These are phyloP conservation scores for Euphysa ruthae DNA, from an alignment of 30 jellyfish, hydroid and myxozoan genomes.

Conservation along the genomic window DNA sequence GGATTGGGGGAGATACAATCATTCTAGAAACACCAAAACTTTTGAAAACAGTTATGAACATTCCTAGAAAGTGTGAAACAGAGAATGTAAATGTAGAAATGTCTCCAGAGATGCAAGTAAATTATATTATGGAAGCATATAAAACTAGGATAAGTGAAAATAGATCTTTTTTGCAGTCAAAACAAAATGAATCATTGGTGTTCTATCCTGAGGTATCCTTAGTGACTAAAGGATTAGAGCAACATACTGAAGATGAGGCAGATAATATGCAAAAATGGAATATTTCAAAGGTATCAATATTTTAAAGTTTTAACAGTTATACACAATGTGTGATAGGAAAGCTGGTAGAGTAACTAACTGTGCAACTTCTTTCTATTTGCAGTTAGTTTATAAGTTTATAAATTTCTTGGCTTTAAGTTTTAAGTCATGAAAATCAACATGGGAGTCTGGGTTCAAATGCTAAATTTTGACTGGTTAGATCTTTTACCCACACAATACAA, in stretches of 20 bases:
- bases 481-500: too few relatives aligned
- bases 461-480: too few relatives aligned
- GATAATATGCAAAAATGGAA: slow-evolving; percentile 47
- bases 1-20: slow-evolving; percentile 60
- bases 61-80: slow-evolving; percentile 28
- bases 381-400: neutral
- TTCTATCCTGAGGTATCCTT: slow-evolving; percentile 53
- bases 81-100: slow-evolving; percentile 23
- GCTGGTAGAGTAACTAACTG: too few relatives aligned
- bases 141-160: slow-evolving; percentile 24
- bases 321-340: too few relatives aligned
- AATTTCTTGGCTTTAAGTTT: too few relatives aligned
- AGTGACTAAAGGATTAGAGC: slow-evolving; percentile 28
- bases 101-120: slow-evolving; percentile 18
- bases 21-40: slow-evolving; percentile 34
- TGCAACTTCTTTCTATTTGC: too few relatives aligned
- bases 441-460: too few relatives aligned
- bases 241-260: slow-evolving; percentile 36
- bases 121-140: slow-evolving; percentile 5
- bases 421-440: too few relatives aligned
- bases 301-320: too few relatives aligned
- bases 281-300: slow-evolving; percentile 30
- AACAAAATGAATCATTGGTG: slow-evolving; percentile 32
- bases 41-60: slow-evolving; percentile 24
- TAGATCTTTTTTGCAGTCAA: slow-evolving; percentile 32